Percentiles rank a stretch among this genome's conserved stretches.
Evolutionary conservation across 2,888 invertebrate species (phyloP).

Genomic region (Drosophila demipolita): DNA sequence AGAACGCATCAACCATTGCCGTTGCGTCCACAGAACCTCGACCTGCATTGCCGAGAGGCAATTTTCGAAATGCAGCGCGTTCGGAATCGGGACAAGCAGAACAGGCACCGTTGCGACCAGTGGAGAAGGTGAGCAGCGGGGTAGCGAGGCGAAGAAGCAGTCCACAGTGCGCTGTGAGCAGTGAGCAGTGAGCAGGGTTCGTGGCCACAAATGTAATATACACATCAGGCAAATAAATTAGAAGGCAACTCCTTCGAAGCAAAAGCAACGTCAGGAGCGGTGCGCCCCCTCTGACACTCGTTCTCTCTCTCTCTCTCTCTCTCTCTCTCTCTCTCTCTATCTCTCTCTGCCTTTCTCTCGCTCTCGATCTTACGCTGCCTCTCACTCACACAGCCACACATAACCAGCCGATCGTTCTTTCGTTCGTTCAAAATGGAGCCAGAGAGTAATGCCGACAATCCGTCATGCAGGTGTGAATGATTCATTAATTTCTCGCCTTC

Average conservation of each 20-base stretch:
- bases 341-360: background rate
- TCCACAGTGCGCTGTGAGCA: background rate
- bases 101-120: conserved; percentile 16
- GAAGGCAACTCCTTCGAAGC: conserved; percentile 79
- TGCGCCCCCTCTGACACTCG: conserved; percentile 40
- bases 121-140: background rate
- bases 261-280: conserved; percentile 63
- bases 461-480: conserved; percentile 85
- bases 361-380: no score
- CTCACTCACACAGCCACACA: background rate
- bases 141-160: background rate
- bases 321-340: background rate
- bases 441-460: conserved; percentile 82
- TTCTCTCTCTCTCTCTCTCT: background rate
- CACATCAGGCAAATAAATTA: conserved; percentile 82
- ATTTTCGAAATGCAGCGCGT: conserved; percentile 66
- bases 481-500: conserved; percentile 85
- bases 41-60: conserved; percentile 63
- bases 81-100: conserved; percentile 34
- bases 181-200: conserved; percentile 2
- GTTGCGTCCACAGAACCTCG: conserved; percentile 15
- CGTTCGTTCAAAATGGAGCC: conserved; percentile 31
- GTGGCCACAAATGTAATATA: conserved; percentile 72
- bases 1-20: conserved; percentile 41
- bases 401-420: background rate